Evolutionary conservation across 2,888 invertebrate species (phyloP).

Genomic region (Koerneria pararmatus): DNA sequence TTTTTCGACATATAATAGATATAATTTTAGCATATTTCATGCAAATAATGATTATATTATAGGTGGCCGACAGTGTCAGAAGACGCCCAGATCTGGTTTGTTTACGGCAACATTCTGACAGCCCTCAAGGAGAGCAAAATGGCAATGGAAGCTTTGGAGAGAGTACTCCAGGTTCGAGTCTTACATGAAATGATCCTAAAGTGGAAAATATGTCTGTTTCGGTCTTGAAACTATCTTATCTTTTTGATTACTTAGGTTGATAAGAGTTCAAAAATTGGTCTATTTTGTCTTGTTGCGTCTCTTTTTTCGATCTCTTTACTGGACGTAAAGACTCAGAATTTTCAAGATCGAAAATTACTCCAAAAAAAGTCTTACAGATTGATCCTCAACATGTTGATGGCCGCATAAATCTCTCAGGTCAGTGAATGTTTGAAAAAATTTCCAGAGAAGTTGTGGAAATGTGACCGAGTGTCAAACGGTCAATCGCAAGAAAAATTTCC

Average conservation of each 20-base stretch:
- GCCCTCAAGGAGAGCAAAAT: constrained; percentile 30
- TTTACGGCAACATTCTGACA: constrained; percentile 26
- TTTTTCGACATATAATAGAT: too few species aligned
- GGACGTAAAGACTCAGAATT: neutral
- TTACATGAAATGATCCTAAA: too few species aligned
- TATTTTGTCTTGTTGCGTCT: too few species aligned
- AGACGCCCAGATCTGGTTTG: constrained; percentile 19
- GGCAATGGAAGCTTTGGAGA: constrained; percentile 42
- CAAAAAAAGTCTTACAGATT: constrained; percentile 24
- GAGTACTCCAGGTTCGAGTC: constrained; percentile 26
- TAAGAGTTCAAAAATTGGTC: too few species aligned
- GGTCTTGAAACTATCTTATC: too few species aligned
- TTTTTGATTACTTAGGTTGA: too few species aligned
- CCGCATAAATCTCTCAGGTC: constrained; percentile 48
- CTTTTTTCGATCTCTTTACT: neutral
- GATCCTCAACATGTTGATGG: constrained; percentile 51
- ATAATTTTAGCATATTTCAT: too few species aligned
- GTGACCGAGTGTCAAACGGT: too few species aligned
- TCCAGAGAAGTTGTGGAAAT: too few species aligned
- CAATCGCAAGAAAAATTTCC: too few species aligned
- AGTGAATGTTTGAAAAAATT: neutral
- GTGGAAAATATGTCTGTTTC: too few species aligned
- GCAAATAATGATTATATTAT: too few species aligned
- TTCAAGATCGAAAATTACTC: neutral
- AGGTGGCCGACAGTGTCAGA: constrained; percentile 15